phyloP scores from a whole-genome alignment of 2,888 invertebrate species.

The Ormyrus labotus region DNA sequence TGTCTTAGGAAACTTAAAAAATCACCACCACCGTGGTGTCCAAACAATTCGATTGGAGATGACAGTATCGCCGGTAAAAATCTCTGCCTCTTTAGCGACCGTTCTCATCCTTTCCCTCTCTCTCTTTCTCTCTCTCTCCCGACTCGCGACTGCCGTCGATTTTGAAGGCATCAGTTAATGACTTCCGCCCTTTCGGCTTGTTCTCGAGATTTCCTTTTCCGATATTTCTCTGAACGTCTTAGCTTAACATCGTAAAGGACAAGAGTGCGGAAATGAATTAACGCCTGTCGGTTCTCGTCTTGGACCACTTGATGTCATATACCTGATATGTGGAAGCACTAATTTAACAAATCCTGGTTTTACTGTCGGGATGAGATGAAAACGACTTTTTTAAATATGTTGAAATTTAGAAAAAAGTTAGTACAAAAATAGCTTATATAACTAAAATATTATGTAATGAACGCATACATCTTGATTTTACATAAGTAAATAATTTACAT shows the following conservation, averaged over 20 bases:
- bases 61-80: conserved; percentile 32
- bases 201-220: conserved; percentile 50
- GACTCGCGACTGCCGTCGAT: conserved; percentile 36
- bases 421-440: too few species aligned
- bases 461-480: too few species aligned
- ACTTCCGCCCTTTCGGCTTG: conserved; percentile 51
- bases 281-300: conserved; percentile 26
- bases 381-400: too few species aligned
- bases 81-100: neutral
- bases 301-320: conserved; percentile 29
- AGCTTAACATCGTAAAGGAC: neutral
- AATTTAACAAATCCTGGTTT: conserved; percentile 27
- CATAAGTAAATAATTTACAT: too few species aligned
- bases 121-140: neutral
- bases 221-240: conserved; percentile 24
- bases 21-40: neutral
- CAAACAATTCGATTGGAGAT: conserved; percentile 19
- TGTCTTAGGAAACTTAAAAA: neutral
- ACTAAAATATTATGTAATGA: too few species aligned
- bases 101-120: neutral
- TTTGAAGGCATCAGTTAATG: conserved; percentile 45
- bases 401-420: too few species aligned
- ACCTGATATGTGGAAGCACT: conserved; percentile 1
- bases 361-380: too few species aligned
- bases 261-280: conserved; percentile 42